phyloP scores from a whole-genome alignment of 2,113 vertebrate genomes.

The Notechis scutatus region DNA sequence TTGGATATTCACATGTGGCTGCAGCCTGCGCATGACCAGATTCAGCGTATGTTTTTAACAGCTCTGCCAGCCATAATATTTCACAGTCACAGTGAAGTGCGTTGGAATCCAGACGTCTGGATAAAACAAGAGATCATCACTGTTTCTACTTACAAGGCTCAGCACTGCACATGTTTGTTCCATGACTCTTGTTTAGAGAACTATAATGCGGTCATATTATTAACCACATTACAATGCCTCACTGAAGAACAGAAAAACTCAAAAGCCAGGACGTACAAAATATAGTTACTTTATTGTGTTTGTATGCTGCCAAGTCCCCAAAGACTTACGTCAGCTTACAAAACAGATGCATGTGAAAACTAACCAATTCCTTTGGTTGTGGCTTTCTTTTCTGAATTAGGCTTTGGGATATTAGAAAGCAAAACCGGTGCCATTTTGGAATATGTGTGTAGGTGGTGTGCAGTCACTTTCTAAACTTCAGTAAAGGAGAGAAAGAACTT shows the following conservation, averaged over 20 bases:
- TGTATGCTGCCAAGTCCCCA: not conserved
- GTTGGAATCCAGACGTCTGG: conserved; percentile 93
- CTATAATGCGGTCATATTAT: not conserved
- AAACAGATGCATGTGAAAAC: not conserved
- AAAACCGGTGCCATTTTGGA: not conserved
- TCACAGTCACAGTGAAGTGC: conserved; percentile 93
- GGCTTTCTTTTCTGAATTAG: not conserved
- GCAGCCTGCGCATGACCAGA: conserved; percentile 94
- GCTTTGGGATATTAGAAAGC: not conserved
- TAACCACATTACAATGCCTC: not conserved
- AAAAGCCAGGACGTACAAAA: not conserved
- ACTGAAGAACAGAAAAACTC: not conserved
- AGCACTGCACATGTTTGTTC: not conserved
- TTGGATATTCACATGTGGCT: conserved; percentile 90
- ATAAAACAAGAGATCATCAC: conserved; percentile 1
- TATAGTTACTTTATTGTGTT: not conserved
- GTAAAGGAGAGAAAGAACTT: not conserved
- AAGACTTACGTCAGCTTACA: not conserved
- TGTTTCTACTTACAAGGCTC: not conserved
- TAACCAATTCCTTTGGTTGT: not conserved
- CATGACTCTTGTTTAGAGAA: not conserved
- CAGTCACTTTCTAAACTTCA: not conserved
- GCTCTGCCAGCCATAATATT: conserved; percentile 91
- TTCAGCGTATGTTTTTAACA: conserved; percentile 87
- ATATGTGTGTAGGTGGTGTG: not conserved